Evolutionary conservation across 2,797 vertebrate species (phyloP).

Genomic region (Tapirus indicus): DNA sequence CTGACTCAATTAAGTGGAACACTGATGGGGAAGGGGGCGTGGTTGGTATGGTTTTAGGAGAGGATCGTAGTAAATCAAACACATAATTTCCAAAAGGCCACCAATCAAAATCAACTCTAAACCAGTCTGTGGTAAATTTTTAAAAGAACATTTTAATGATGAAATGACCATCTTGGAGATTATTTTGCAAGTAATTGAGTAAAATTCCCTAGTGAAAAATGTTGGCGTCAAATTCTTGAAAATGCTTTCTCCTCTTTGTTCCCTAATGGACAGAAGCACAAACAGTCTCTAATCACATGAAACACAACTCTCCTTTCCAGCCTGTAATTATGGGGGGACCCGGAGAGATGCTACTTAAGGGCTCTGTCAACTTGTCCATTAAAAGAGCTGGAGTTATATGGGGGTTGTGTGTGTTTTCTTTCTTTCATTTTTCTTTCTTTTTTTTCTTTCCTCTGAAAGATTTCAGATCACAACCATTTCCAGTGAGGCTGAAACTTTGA

Average conservation of each 20-base stretch:
- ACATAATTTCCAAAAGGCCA: constrained; percentile 54
- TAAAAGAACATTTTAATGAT: constrained; percentile 50
- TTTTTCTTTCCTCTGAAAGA: constrained; percentile 71
- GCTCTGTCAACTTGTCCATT: constrained; percentile 74
- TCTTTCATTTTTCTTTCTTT: constrained; percentile 39
- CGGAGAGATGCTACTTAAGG: constrained; percentile 69
- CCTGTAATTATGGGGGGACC: constrained; percentile 70
- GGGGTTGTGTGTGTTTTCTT: constrained; percentile 2
- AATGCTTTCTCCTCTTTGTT: constrained; percentile 52
- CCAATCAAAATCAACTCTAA: neutral
- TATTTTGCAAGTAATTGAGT: constrained; percentile 32
- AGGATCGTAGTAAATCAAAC: constrained; percentile 2
- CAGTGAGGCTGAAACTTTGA: constrained; percentile 82
- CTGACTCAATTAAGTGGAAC: constrained; percentile 49
- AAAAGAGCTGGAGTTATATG: constrained; percentile 53
- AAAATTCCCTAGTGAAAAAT: constrained; percentile 60
- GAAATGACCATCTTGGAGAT: constrained; percentile 54
- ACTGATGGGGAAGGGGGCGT: accelerated
- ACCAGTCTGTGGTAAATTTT: neutral
- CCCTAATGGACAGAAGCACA: constrained; percentile 72
- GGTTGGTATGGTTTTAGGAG: neutral
- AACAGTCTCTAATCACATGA: constrained; percentile 76
- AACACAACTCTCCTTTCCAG: constrained; percentile 72
- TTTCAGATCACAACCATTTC: constrained; percentile 79
- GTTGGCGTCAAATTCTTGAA: constrained; percentile 63